Evolutionary conservation across 2,888 invertebrate species (phyloP), one percentile per base, ranked within the genome.

Genomic region (Caenorhabditis sinica): DNA sequence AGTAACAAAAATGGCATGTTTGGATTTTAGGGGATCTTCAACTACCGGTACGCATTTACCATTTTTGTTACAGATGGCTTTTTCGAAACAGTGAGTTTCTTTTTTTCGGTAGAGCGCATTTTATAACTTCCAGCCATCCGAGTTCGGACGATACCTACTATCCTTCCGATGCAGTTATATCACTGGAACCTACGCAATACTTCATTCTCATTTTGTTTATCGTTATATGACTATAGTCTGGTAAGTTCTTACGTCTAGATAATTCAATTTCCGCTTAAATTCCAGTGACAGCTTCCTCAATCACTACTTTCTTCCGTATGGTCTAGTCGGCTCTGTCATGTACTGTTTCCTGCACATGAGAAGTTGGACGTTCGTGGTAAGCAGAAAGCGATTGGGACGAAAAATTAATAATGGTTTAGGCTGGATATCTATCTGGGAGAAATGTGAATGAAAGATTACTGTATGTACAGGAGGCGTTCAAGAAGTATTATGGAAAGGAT

Each of bases 11-110:
- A n/a, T n/a, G n/a, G n/a, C n/a, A n/a, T n/a, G n/a, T n/a, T n/a
- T n/a, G n/a, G n/a, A n/a, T n/a, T n/a, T n/a, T n/a, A n/a, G n/a
- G 43, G 66, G n/a, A 58, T 66, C 17, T 61, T 53, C 30, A 53
- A 74, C 33, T 69, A 82, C 17, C 69, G 56, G 4, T 72, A 65
- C n/a, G 73, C 72, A 15, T 80, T 80, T 20, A 58, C 72, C 8
- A 73, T 72, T 20, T 73, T 68, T 30, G 66, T 74, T 1, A 20
- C 56, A 0, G 53, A 51, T 13, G 80, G 72, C 0, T 66, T 43
- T n/a, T 80, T 80, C 17, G 72, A 60, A 33, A 77, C 58, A 2
- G 76, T 77, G 40, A n/a, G n/a, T n/a, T 28, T n/a, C 5, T 45
- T 49, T n/a, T 17, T 49, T 5, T 9, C 28, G 30, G 8, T 17